Base-by-base conservation (phyloP, 2,113 vertebrate genomes). In the Pelecanus crispus region DNA sequence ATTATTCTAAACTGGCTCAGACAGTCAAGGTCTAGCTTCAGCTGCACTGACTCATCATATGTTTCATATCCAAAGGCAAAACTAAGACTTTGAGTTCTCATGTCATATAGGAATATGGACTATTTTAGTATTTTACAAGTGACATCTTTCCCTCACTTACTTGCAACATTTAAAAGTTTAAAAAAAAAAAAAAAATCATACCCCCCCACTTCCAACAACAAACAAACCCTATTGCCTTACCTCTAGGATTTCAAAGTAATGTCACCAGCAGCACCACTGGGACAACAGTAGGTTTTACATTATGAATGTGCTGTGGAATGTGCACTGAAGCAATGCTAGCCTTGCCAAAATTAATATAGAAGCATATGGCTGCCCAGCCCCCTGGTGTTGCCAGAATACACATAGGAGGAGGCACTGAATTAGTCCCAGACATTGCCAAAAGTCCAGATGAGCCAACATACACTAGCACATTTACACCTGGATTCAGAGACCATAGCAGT, bases 271-370 rank as follows among this genome's bases (percentile, higher is more conserved):
- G 53, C 36, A 88, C 68, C 61, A n/a, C 61, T 56, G 88, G 47
- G 91, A 92, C 58, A 81, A 58, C 28, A 73, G 63, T 26, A 59
- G 58, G 26, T 50, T 68, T 40, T 49, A 31, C 1, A 13, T 81
- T 86, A 86, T 82, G 71, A 80, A 73, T 77, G 36, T 66, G 74
- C 16, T 86, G 38, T 68, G 85, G 75, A 95, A 93, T 67, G 74
- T 65, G 38, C 44, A 44, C 6, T 26, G 78, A 86, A 90, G 52
- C 24, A 81, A 70, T 7, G 13, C 19, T 63, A 87, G 20, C 15
- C 34, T 87, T 89, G 72, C 95, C 90, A 95, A 85, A 94, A 94
- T 88, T 91, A 95, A 97, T 92, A 94, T 18, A 81, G 82, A 80
- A 86, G 22, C 92, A 90, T 86, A 94, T 74, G 79, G 91, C 53